Evolutionary conservation across 2,888 invertebrate genomes (phyloP).

Genomic region (Pediacus dermestoides): DNA sequence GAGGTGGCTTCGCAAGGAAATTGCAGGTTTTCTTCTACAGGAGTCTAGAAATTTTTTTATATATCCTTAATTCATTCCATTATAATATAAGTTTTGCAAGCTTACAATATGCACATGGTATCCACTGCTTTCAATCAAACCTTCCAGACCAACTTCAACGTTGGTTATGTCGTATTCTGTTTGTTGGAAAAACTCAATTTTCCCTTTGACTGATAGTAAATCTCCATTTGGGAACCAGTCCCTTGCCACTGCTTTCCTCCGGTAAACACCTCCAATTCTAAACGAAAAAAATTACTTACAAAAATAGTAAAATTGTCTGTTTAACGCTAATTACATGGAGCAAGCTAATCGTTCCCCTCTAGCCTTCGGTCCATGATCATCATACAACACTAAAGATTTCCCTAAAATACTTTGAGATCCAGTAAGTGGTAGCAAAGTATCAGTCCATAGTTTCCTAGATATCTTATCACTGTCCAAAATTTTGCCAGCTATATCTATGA

Average conservation of each 20-base stretch:
- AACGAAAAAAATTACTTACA: slow-evolving; percentile 21
- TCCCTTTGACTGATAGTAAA: slow-evolving; percentile 62
- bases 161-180: slow-evolving; percentile 81
- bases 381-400: slow-evolving; percentile 81
- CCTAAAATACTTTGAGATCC: slow-evolving; percentile 74
- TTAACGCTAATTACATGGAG: slow-evolving; percentile 59
- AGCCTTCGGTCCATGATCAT: slow-evolving; percentile 82
- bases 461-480: slow-evolving; percentile 61
- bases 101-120: slow-evolving; percentile 81
- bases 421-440: slow-evolving; percentile 69
- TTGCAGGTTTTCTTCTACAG: slow-evolving; percentile 76
- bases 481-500: slow-evolving; percentile 70
- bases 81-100: slow-evolving; percentile 14
- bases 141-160: slow-evolving; percentile 72
- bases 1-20: slow-evolving; percentile 85
- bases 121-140: slow-evolving; percentile 63
- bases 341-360: slow-evolving; percentile 87
- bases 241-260: slow-evolving; percentile 78
- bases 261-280: slow-evolving; percentile 70
- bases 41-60: slow-evolving; percentile 58
- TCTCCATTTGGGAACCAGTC: slow-evolving; percentile 87
- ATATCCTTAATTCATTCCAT: neutral
- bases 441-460: slow-evolving; percentile 76
- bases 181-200: slow-evolving; percentile 79
- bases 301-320: neutral